Conservation (phyloP, 2,113 vertebrate species). For the Thinocorus orbignyianus region DNA sequence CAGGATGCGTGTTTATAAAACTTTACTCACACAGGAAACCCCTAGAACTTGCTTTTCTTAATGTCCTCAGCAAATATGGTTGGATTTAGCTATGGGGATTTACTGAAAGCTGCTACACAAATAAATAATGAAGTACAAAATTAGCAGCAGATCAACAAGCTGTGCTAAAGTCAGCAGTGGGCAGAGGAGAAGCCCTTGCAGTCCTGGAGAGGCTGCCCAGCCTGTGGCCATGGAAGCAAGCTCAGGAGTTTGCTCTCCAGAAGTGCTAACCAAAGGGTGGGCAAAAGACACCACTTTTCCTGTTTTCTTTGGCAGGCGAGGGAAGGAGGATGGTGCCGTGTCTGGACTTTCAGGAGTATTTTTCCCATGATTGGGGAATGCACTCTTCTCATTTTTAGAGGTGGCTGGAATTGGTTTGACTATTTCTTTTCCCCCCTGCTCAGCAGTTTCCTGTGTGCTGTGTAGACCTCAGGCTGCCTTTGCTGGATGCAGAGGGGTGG, state of each 20-base stretch:
- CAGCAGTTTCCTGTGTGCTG: background rate
- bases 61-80: background rate
- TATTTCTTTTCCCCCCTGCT: background rate
- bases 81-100: slow-evolving; percentile 12
- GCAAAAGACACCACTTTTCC: background rate
- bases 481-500: background rate
- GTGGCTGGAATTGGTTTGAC: background rate
- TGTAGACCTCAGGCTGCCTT: background rate
- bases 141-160: slow-evolving; percentile 47
- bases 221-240: background rate
- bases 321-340: background rate
- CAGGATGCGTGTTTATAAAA: rapidly evolving
- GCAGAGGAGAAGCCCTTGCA: background rate
- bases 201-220: background rate
- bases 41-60: background rate
- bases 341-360: background rate
- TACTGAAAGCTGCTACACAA: slow-evolving; percentile 42
- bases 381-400: background rate
- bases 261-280: background rate
- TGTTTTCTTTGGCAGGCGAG: slow-evolving; percentile 6
- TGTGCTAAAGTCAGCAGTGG: background rate
- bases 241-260: background rate
- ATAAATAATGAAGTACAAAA: slow-evolving; percentile 8
- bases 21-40: background rate
- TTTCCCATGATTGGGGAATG: background rate